A percentile compares a stretch with the other conserved stretches of the same genome.
phyloP scores from a whole-genome alignment of 2,888 invertebrate species.

The Cryptops parisi region DNA sequence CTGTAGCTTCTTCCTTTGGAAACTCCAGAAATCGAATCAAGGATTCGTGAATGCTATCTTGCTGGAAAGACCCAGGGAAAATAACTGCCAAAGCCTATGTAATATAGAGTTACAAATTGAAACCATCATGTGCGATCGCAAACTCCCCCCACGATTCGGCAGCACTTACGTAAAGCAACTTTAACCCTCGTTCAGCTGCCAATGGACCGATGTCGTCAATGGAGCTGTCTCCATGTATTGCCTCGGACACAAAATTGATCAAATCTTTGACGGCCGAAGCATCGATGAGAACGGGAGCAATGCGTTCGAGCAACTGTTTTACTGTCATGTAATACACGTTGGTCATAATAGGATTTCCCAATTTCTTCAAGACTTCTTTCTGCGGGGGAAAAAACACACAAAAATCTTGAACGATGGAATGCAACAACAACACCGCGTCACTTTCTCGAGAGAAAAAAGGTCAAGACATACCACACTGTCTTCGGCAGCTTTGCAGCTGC shows the following conservation, averaged over 20 bases:
- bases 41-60: constrained; percentile 63
- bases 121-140: too few relatives aligned
- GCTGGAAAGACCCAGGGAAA: constrained; percentile 83
- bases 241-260: constrained; percentile 50
- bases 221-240: constrained; percentile 52
- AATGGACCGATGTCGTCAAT: constrained; percentile 64
- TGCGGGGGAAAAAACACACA: constrained; percentile 28
- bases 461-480: constrained; percentile 51
- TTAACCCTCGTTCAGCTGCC: constrained; percentile 74
- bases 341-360: constrained; percentile 88
- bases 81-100: constrained; percentile 68
- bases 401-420: background rate
- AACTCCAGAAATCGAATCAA: constrained; percentile 60
- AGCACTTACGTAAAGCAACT: constrained; percentile 65
- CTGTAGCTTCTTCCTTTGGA: constrained; percentile 45
- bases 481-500: constrained; percentile 82
- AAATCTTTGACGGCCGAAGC: constrained; percentile 62
- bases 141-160: too few relatives aligned
- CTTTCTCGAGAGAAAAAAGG: background rate
- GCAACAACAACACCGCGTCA: background rate
- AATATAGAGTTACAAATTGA: too few relatives aligned
- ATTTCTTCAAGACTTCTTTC: constrained; percentile 71
- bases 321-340: constrained; percentile 91
- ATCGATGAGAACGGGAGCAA: constrained; percentile 94
- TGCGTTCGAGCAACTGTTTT: constrained; percentile 84